Evolutionary conservation across 2,888 invertebrate genomes (phyloP), one percentile per base, ranked within the genome.

Genomic region (Sipunculus nudus): DNA sequence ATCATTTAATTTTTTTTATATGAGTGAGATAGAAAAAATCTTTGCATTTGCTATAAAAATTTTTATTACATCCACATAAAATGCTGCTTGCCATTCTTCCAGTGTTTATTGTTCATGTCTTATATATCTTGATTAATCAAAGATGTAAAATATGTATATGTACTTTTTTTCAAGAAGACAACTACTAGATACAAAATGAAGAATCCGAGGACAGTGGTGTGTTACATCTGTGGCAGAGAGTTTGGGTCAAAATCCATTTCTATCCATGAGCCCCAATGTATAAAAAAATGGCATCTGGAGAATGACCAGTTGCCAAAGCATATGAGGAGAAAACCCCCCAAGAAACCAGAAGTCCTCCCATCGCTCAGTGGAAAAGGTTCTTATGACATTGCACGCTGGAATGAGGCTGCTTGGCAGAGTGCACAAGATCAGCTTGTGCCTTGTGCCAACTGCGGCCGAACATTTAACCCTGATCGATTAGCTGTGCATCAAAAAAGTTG

Each of bases 181-280:
- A 16, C 10, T 35, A 16, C 38, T 16, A 16, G 5, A 41, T 5
- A 5, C 41, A 21, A 25, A 28, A 46, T 25, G 46, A 46, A 47
- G n/a, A 41, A 40, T 3, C 56, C 56, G 10, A 29, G 31, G 29
- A 32, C 55, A 1, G 55, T 53, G 1, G 59, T 68, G 13, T 91
- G 90, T 75, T 87, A 88, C 78, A 87, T 89, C 69, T 91, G 90
- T 74, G 88, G 89, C 2, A 84, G 88, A 48, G 87, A 87, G 74
- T 90, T 89, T 74, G 89, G 89, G 31, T 85, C 87, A 1, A 86
- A 86, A 71, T 89, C 89, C 47, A 88, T 89, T 35, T 84, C 84
- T 53, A 88, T 89, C 63, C 90, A 90, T 78, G 89, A 89, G 75
- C 89, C 89, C 2, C 88, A 89, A 74, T 91, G 90, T 74, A 76